Evolutionary conservation across 2,113 vertebrate species (phyloP).

Genomic region (Mugil cephalus): DNA sequence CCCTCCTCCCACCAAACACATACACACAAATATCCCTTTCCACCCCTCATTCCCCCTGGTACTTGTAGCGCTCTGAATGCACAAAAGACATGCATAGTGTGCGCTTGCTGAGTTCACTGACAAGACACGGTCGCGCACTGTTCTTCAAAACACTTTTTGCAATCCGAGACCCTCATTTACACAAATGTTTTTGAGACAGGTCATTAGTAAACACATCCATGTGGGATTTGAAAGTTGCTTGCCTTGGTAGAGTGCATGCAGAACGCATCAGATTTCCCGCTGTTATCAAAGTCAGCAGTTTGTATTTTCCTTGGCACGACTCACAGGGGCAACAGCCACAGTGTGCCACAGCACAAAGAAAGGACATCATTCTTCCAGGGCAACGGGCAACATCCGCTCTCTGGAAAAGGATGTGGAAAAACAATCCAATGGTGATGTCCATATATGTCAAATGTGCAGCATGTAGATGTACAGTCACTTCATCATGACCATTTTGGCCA

Average conservation of each 20-base stretch:
- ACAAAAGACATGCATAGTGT: slow-evolving; percentile 56
- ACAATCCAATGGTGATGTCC: slow-evolving; percentile 43
- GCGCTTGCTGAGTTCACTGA: slow-evolving; percentile 22
- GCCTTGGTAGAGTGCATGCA: slow-evolving; percentile 37
- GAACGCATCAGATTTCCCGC: slow-evolving; percentile 55
- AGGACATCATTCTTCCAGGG: slow-evolving; percentile 65
- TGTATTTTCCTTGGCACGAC: slow-evolving; percentile 73
- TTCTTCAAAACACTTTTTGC: slow-evolving; percentile 43
- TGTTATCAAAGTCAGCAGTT: slow-evolving; percentile 74
- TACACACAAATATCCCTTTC: slow-evolving; percentile 15
- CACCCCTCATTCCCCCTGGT: slow-evolving; percentile 41
- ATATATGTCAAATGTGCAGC: slow-evolving; percentile 24
- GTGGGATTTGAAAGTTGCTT: slow-evolving; percentile 41
- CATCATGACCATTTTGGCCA: slow-evolving; percentile 35
- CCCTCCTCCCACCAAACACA: slow-evolving; percentile 45
- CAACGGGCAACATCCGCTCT: slow-evolving; percentile 37
- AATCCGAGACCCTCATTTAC: slow-evolving; percentile 52
- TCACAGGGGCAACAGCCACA: slow-evolving; percentile 34
- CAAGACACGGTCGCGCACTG: slow-evolving; percentile 30
- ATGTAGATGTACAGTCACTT: slow-evolving; percentile 26
- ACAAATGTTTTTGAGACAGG: slow-evolving; percentile 49
- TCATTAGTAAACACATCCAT: slow-evolving; percentile 60
- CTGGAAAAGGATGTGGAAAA: slow-evolving; percentile 46
- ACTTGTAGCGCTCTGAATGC: slow-evolving; percentile 54
- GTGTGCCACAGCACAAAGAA: slow-evolving; percentile 60